Conservation (phyloP, 1,140 invertebrate genomes). For the Medauroidea extradentata region DNA sequence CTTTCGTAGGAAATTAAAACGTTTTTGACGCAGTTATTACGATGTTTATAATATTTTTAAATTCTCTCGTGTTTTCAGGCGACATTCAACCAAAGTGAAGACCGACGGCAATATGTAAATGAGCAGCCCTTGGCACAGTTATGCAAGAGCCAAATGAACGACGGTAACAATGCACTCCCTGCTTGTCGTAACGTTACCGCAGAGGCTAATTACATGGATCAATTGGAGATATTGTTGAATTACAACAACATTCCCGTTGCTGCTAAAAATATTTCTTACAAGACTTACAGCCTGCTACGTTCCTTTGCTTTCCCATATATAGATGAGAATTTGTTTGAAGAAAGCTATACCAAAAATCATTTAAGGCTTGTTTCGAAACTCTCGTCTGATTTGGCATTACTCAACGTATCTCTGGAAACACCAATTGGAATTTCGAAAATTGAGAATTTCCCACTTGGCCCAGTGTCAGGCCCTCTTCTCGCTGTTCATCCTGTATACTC, state of each 20-base stretch:
- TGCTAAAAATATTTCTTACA: conserved; percentile 29
- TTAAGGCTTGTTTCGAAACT: neutral
- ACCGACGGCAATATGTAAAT: neutral
- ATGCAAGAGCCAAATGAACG: conserved; percentile 48
- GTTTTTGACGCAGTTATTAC: no score
- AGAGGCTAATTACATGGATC: conserved; percentile 46
- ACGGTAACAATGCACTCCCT: conserved; percentile 48
- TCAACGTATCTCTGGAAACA: neutral
- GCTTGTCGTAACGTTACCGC: conserved; percentile 51
- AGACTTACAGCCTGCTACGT: neutral
- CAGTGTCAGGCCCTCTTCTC: no score
- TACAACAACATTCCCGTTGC: conserved; percentile 44
- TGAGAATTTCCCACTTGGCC: no score
- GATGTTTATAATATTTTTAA: no score
- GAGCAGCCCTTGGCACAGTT: conserved; percentile 34
- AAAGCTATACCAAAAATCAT: neutral
- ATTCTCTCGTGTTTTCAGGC: no score
- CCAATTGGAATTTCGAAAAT: neutral
- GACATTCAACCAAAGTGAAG: neutral
- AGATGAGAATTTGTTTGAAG: neutral
- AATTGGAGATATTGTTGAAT: conserved; percentile 41
- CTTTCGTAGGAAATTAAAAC: no score
- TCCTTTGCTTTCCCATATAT: neutral
- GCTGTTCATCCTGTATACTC: no score
- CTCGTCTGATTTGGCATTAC: neutral